Base-by-base conservation (phyloP, 2,113 vertebrate species). In the Embiotoca jacksoni region DNA sequence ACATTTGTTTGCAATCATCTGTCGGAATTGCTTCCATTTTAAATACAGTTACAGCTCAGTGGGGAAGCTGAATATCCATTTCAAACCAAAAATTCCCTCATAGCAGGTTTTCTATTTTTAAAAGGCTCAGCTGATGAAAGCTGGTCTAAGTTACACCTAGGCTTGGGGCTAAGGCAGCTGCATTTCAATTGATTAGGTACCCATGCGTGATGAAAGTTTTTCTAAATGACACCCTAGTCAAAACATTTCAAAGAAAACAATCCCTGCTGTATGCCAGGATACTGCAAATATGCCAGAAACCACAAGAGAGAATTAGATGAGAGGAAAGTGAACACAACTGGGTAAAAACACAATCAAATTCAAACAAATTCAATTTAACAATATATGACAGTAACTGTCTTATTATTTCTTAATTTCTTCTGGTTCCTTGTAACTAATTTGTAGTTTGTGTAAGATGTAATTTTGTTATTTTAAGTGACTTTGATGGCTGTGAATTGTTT, bases 131-230 rank as follows among this genome's bases (percentile, higher is more conserved):
- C 80, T 85, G 88, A 91, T 91, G 86, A 90, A 91, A 91, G 88
- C 85, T 76, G 77, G 75, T 87, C 78, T 78, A 87, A 80, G 80
- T 84, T 89, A 86, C 82, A 88, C 70, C 78, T 75, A 63, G 72
- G 88, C 88, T 88, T 47, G 71, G 73, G 78, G 80, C 81, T 74
- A 76, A 80, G 74, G 85, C 76, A 82, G 84, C 75, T 92, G 82
- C 56, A 91, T 91, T 91, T 92, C 75, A 88, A 83, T 88, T 91
- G 89, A 91, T 93, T 92, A 91, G 86, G 71, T 82, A 82, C 13
- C 88, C 71, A 74, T 80, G 83, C 81, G 56, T 87, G 84, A 89
- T 89, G 85, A 84, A 91, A 89, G 89, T 92, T 91, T 92, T 72
- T 54, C 77, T 50, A 90, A 85, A 87, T 90, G 89, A 91, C 89